A percentile compares a stretch with the other conserved stretches of the same genome.
These are phyloP conservation scores for Dolichotis patagonum DNA, from an alignment of 2,113 vertebrate genomes.

Conservation along the genomic window DNA sequence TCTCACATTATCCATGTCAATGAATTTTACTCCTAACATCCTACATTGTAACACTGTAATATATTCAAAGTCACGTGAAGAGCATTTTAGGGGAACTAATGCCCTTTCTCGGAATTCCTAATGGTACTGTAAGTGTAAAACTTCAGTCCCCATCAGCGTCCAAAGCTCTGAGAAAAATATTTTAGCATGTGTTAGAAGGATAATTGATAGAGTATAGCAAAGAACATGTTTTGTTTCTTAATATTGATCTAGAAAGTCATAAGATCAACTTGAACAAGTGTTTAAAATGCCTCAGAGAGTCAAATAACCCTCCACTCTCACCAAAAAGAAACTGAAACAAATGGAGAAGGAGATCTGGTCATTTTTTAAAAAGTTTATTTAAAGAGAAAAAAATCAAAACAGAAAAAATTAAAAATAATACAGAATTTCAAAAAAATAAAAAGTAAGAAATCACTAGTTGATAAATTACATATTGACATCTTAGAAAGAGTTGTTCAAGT, in stretches of 20 bases:
- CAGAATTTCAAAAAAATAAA: no score
- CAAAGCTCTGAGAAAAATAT: not conserved
- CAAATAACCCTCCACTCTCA: not conserved
- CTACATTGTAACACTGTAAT: not conserved
- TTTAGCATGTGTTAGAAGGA: not conserved
- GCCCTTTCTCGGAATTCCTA: not conserved
- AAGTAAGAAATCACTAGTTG: no score
- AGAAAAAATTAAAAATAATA: no score
- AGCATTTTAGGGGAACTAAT: not conserved
- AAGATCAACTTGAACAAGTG: not conserved
- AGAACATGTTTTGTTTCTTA: not conserved
- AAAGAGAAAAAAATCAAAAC: no score
- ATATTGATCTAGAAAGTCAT: not conserved
- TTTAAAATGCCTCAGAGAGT: not conserved
- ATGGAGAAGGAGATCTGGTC: not conserved
- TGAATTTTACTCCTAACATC: not conserved
- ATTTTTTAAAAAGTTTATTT: no score
- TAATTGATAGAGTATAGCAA: not conserved
- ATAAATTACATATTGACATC: no score
- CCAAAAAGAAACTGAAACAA: not conserved
- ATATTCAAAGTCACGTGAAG: not conserved
- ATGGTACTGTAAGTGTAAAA: not conserved
- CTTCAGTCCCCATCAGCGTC: not conserved
- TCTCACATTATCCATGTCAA: accelerated
- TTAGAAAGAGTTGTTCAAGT: no score